phyloP scores from a whole-genome alignment of 2,888 invertebrate species.

The Drosophila greeni region DNA sequence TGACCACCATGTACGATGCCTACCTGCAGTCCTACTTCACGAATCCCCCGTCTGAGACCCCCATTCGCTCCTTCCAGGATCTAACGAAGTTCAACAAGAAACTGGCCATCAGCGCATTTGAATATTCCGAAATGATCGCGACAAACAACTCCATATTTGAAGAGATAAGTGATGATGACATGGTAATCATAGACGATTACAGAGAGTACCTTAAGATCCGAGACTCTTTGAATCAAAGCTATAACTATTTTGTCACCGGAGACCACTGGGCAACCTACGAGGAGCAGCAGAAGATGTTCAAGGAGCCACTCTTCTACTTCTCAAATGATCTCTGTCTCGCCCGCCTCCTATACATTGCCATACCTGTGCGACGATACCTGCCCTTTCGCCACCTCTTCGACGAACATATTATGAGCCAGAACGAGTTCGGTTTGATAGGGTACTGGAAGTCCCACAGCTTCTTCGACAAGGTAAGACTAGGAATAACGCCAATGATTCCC shows the following conservation, averaged over 20 bases:
- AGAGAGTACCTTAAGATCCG: constrained; percentile 14
- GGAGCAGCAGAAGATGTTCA: constrained; percentile 54
- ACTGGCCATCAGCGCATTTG: not conserved
- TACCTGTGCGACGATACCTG: constrained; percentile 42
- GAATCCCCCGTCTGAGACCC: constrained; percentile 27
- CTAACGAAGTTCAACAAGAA: constrained; percentile 11
- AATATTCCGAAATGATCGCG: not conserved
- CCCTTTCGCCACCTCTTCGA: constrained; percentile 54
- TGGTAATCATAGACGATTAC: not conserved
- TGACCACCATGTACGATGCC: constrained; percentile 55
- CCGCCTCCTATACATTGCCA: constrained; percentile 5
- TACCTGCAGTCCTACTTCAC: constrained; percentile 52
- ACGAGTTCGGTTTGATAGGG: constrained; percentile 34
- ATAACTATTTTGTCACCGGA: constrained; percentile 35
- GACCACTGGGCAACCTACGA: constrained; percentile 41
- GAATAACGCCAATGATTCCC: not conserved
- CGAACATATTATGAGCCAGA: constrained; percentile 36
- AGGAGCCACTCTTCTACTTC: constrained; percentile 44
- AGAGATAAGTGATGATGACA: not conserved
- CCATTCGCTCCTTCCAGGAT: constrained; percentile 21
- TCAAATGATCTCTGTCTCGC: constrained; percentile 42
- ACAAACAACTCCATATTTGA: not conserved
- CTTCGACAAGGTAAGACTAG: constrained; percentile 41
- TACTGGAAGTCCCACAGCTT: constrained; percentile 41
- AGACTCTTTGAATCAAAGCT: constrained; percentile 41